Evolutionary conservation across 2,888 invertebrate species (phyloP), one percentile per base, ranked within the genome.

Genomic region (Eupithecia dodoneata): DNA sequence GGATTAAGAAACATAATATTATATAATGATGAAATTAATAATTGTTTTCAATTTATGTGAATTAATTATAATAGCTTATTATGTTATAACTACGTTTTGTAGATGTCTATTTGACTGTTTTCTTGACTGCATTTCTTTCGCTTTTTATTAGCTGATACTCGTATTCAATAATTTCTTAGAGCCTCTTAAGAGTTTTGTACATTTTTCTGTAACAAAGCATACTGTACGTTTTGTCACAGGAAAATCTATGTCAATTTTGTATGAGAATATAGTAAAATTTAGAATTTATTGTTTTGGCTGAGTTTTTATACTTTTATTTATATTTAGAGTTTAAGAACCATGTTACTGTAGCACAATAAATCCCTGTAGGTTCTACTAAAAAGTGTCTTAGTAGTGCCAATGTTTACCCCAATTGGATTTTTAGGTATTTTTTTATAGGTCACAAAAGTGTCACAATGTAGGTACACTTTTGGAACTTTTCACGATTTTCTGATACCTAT

Each of bases 371-470:
- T 74, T 76, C 76, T 78, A 78, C 74, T 78, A 80, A 88, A 88
- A 88, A 83, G 90, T 90, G 91, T 90, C 90, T 91, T 91, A 91
- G 86, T 90, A 89, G 92, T 92, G 92, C 91, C 91, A 92, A 92
- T 87, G 73, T 87, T 80, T 86, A 88, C 83, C 84, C 85, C 81
- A 72, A 79, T 82, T 81, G 73, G 69, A 80, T 81, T 86, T 87
- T 87, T 85, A 86, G 86, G 82, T 59, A 75, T 67, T 81, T 79
- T 81, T 76, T 67, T 72, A 76, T 59, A 73, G 74, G 78, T 80
- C 76, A 81, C 79, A 78, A 72, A 72, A 49, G 79, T 79, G 79
- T 77, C 81, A 73, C 78, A 80, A 76, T 76, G 65, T 76, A 74
- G 75, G 65, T 78, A 72, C 76, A 78, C 69, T 79, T 76, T 79